Base-by-base conservation (phyloP, 2,113 vertebrate species). In the Caranx ignobilis region DNA sequence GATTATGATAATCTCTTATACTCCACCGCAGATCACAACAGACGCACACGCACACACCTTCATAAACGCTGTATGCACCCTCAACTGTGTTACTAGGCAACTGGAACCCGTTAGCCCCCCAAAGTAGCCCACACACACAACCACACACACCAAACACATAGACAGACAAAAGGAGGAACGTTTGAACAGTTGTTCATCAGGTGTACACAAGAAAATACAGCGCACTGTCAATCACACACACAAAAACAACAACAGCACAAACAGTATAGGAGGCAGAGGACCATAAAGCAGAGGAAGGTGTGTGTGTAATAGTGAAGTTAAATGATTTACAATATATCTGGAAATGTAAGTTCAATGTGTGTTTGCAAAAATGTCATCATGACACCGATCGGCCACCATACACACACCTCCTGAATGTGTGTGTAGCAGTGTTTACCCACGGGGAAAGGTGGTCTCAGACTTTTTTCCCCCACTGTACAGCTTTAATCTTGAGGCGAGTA, bases 51-150 rank as follows among this genome's bases (percentile, higher is more conserved):
- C 65, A 67, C 71, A 70, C 85, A 78, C 83, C 75, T 77, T 72
- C 66, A 88, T 68, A 81, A 88, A 84, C 5, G n/a, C 82, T 84
- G 79, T 68, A 74, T 89, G 83, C 84, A 92, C 77, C 85, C 77
- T 88, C 85, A 86, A 88, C 87, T 87, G 88, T 88, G 93, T 94
- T 92, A 92, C 93, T 88, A 93, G 82, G 92, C 93, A 94, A 94
- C 92, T 75, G 71, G 85, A 91, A 88, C 75, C 82, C 15, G 70
- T 89, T 88, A 87, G 71, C 76, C 87, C 88, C 85, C 82, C 68
- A 79, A 88, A 79, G 73, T 90, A 89, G 76, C 78, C 56, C 87
- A 54, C 81, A 43, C 82, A 59, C 32, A 71, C 60, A 79, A 39
- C 32, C 62, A 69, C 37, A 57, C 35, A 79, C 57, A 75, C 70